Evolutionary conservation across 2,113 vertebrate genomes (phyloP), one percentile per base, ranked within the genome.

Genomic region (Microcebus murinus): DNA sequence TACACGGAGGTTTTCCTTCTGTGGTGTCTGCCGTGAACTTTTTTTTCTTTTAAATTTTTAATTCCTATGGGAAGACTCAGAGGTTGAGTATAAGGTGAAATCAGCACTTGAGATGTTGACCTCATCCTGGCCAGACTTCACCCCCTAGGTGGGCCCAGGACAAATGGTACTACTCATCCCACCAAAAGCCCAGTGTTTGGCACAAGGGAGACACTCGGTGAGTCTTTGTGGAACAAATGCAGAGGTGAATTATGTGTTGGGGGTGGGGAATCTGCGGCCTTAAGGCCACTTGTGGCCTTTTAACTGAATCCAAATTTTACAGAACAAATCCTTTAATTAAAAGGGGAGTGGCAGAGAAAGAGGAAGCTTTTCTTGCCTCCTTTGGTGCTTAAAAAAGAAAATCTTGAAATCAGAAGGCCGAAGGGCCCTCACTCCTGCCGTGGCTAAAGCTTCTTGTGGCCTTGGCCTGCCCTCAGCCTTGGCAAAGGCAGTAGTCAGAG

Each of bases 11-110:
- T n/a, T 81, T 81, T 29, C 67, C 23, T 71, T 10, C 12, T 50
- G 18, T 25, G 34, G 3, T 34, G 39, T 73, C 68, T 91, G 8
- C 74, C 6, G 48, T 50, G 70, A 55, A 45, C 23, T 42, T 25
- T 39, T 67, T 77, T 84, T 77, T 76, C 85, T 34, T 77, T 84
- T 81, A 61, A 95, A 34, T 67, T 77, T 94, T 67, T 23, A 52
- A 10, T 68, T 55, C 39, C 67, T 52, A 34, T 18, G 10, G 79
- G 50, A 57, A 79, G 63, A 42, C 17, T 29, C 21, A 34, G 61
- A 80, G 27, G 52, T 34, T 21, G n/a, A 23, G 8, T 36, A 48
- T 27, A 59, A 57, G 12, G 39, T 25, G 39, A 79, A 42, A 25
- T 10, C 63, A 36, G 39, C 25, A 6, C 71, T 45, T 39, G 39